Evolutionary conservation across 2,888 invertebrate species (phyloP).

Genomic region (Aspidiotus destructor): DNA sequence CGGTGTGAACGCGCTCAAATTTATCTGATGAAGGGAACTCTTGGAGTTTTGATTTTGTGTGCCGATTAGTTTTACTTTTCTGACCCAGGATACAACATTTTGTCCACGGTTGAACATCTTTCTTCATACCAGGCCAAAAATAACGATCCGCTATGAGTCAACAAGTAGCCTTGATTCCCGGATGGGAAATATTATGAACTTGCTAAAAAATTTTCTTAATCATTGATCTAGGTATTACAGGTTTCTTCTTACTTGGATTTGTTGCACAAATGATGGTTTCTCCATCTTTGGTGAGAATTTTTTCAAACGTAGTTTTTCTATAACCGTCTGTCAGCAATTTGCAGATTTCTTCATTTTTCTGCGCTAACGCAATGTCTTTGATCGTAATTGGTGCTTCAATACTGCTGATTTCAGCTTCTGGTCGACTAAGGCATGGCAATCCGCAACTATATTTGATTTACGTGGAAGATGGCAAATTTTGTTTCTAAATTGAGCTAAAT

Average conservation of each 20-base stretch:
- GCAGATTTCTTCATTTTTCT: not conserved
- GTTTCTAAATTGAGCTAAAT: not conserved
- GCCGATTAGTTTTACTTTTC: conserved; percentile 38
- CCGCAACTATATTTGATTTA: not conserved
- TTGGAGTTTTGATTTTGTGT: conserved; percentile 35
- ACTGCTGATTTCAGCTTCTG: not conserved
- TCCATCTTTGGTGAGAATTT: too few relatives aligned
- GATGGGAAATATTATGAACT: conserved; percentile 36
- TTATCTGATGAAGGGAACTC: conserved; percentile 32
- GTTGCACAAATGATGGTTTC: too few relatives aligned
- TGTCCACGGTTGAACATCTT: conserved; percentile 38
- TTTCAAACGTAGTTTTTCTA: too few relatives aligned
- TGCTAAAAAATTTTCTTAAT: not conserved
- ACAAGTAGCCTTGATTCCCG: conserved; percentile 34
- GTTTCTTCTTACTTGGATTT: not conserved
- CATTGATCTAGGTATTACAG: not conserved
- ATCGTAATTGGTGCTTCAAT: too few relatives aligned
- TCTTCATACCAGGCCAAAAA: conserved; percentile 36
- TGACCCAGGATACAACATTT: conserved; percentile 39
- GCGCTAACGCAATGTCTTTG: not conserved
- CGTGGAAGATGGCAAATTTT: not conserved
- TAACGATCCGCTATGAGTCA: conserved; percentile 34
- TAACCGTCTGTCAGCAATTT: not conserved
- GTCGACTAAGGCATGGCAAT: conserved; percentile 10
- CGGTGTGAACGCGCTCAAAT: conserved; percentile 43